Base-by-base conservation (phyloP, 2,888 invertebrate species). In the Trissolcus japonicus region DNA sequence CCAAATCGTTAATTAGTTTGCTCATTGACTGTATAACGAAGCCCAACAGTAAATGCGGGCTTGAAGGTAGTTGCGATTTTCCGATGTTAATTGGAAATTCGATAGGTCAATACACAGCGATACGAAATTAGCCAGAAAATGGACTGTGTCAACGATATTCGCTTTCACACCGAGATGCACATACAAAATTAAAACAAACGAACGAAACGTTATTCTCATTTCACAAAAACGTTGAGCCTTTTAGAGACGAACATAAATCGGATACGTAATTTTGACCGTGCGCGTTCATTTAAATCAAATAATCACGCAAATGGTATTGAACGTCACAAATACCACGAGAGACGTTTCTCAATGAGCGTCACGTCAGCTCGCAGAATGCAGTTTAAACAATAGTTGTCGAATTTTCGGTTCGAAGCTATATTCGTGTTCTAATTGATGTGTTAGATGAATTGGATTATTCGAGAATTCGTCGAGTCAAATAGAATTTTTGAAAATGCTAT, bases 1-100 rank as follows among this genome's bases (percentile, higher is more conserved):
- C 83, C 82, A 81, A 81, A 83, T 81, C 82, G 80, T 83, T 85
- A 85, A 85, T 84, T 83, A 85, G 83, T 82, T 80, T 79, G 80
- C 80, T 82, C 82, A 83, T 84, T 84, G 82, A 82, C 83, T 81
- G 81, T 79, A 75, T 78, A 76, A 71, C 69, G 79, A 78, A 80
- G 66, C 76, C 65, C 78, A 71, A 71, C 75, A 72, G 78, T 71
- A 75, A 78, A 78, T 75, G 78, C 75, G 78, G 78, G 78, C 63
- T 78, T 73, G 76, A 77, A 73, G 71, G 73, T 78, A 76, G 72
- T 71, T 68, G 75, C 75, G 72, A 78, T 75, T 78, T 75, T 68
- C 63, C 63, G 50, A 78, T 78, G 78, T 72, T 78, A 75, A 78
- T 78, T 75, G 75, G 78, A 67, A 54, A 75, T 75, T 68, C 74